Percentiles rank a stretch among this genome's conserved stretches.
phyloP scores from a whole-genome alignment of 1,140 invertebrate genomes.

The Papilio xuthus region DNA sequence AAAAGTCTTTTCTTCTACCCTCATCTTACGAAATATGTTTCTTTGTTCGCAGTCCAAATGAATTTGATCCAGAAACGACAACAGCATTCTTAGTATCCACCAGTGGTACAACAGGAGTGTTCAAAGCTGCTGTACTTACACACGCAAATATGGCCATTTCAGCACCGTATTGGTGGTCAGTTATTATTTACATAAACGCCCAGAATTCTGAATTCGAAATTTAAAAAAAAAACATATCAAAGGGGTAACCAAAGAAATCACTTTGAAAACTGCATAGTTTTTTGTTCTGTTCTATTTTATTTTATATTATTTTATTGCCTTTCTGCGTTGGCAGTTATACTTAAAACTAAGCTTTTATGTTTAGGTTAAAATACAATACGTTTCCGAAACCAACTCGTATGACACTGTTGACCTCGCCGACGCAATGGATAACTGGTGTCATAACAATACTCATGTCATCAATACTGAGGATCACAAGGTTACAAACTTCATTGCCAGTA shows the following conservation, averaged over 20 bases:
- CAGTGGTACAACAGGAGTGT: constrained; percentile 68
- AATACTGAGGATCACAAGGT: constrained; percentile 53
- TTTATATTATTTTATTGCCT: too few relatives aligned
- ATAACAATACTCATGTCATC: constrained; percentile 54
- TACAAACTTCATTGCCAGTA: constrained; percentile 54
- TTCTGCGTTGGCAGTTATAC: too few relatives aligned
- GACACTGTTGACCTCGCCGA: constrained; percentile 53
- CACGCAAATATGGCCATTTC: constrained; percentile 63
- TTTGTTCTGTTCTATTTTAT: too few relatives aligned
- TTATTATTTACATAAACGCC: too few relatives aligned
- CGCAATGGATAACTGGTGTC: constrained; percentile 66
- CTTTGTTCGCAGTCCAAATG: constrained; percentile 49
- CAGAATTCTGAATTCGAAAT: too few relatives aligned
- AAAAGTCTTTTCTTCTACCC: too few relatives aligned
- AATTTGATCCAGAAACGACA: constrained; percentile 62
- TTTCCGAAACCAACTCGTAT: constrained; percentile 61
- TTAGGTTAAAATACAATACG: constrained; percentile 47
- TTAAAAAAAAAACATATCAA: too few relatives aligned
- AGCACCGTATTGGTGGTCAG: constrained; percentile 61
- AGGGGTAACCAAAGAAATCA: too few relatives aligned
- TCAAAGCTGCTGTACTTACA: constrained; percentile 64
- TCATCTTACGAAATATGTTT: neutral
- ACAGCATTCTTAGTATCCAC: constrained; percentile 59
- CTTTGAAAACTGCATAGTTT: too few relatives aligned
- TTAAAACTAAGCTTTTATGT: too few relatives aligned